phyloP scores from a whole-genome alignment of 2,888 invertebrate genomes.

The Mamestra brassicae region DNA sequence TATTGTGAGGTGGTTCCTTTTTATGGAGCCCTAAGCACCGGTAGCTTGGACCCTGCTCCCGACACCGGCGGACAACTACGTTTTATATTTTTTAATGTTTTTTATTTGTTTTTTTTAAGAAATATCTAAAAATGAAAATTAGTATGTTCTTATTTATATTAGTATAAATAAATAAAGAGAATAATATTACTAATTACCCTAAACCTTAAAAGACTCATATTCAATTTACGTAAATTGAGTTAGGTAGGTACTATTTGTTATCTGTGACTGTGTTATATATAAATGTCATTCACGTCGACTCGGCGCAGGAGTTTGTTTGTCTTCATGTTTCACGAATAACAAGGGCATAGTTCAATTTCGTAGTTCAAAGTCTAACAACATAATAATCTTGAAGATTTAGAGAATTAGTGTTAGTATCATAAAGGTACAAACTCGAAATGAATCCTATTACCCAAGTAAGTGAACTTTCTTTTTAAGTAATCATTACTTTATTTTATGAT shows the following conservation, averaged over 20 bases:
- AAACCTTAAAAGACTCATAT: slow-evolving; percentile 35
- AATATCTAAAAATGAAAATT: too few relatives aligned
- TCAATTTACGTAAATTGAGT: slow-evolving; percentile 17
- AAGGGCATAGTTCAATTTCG: slow-evolving; percentile 56
- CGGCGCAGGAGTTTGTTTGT: slow-evolving; percentile 66
- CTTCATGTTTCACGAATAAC: slow-evolving; percentile 38
- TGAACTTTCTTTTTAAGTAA: slow-evolving; percentile 36
- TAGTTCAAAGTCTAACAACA: slow-evolving; percentile 54
- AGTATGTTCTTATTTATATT: too few relatives aligned
- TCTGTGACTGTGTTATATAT: slow-evolving; percentile 51
- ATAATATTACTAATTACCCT: too few relatives aligned
- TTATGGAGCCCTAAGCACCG: too few relatives aligned
- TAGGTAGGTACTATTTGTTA: slow-evolving; percentile 25
- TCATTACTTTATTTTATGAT: not conserved
- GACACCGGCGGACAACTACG: too few relatives aligned
- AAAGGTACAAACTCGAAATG: slow-evolving; percentile 67
- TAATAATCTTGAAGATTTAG: slow-evolving; percentile 18
- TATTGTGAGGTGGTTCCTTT: too few relatives aligned
- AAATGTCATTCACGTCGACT: slow-evolving; percentile 47
- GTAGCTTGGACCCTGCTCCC: too few relatives aligned
- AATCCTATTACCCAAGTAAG: slow-evolving; percentile 82
- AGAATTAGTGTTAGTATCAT: not conserved
- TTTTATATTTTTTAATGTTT: too few relatives aligned
- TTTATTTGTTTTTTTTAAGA: too few relatives aligned
- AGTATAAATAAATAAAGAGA: too few relatives aligned